Conservation (phyloP, 1,140 invertebrate genomes). For the Stegodyphus mimosarum region DNA sequence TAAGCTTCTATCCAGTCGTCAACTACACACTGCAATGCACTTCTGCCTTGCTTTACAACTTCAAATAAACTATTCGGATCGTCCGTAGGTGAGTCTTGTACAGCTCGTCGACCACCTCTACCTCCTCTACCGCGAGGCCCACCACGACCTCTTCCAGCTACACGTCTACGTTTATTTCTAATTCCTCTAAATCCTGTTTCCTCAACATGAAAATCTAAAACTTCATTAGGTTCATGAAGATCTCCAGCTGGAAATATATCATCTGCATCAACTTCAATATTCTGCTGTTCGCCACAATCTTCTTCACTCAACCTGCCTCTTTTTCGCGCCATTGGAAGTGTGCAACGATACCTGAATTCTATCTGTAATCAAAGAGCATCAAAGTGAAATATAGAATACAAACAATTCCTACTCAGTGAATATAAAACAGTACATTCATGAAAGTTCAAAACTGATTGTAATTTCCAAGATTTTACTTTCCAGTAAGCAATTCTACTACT, state of each 20-base stretch:
- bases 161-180: constrained; percentile 42
- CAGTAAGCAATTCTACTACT: no score
- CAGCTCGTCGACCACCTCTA: constrained; percentile 10
- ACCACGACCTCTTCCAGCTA: constrained; percentile 29
- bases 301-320: constrained; percentile 54
- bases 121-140: constrained; percentile 28
- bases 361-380: no score
- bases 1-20: constrained; percentile 99
- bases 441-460: no score
- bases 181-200: constrained; percentile 39
- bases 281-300: constrained; percentile 31
- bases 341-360: neutral
- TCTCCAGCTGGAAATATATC: constrained; percentile 60
- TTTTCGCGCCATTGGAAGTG: constrained; percentile 43
- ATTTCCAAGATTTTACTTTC: no score
- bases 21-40: constrained; percentile 78
- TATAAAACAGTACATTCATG: no score
- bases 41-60: constrained; percentile 68
- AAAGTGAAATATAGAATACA: no score
- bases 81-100: constrained; percentile 50
- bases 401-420: no score
- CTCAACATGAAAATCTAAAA: constrained; percentile 51
- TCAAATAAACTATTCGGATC: constrained; percentile 69
- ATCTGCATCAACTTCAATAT: constrained; percentile 59
- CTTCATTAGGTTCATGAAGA: constrained; percentile 42